Conservation (phyloP, 30 jellyfish, hydroid and myxozoan genomes). For the Cassiopea andromeda region DNA sequence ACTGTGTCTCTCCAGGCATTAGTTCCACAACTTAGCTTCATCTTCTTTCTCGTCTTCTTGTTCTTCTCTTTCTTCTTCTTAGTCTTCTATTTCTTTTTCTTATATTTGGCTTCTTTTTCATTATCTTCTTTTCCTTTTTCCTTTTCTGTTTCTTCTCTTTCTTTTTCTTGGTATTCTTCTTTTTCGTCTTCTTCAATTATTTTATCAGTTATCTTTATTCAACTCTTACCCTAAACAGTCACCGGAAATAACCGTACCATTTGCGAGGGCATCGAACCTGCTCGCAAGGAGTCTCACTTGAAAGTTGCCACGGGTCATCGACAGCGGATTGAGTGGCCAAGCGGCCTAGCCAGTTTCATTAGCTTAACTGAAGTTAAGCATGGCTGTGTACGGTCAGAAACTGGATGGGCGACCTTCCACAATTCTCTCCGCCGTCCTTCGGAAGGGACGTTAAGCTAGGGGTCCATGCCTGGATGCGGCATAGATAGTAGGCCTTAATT, state of each 20-base stretch:
- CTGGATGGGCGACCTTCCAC: neutral
- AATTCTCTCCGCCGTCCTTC: too few species aligned
- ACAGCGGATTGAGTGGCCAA: neutral
- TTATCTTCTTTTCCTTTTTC: too few species aligned
- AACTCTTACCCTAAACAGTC: too few species aligned
- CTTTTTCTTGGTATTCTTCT: neutral
- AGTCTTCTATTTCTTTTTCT: too few species aligned
- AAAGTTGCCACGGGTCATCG: neutral
- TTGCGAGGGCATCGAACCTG: too few species aligned
- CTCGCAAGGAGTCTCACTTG: too few species aligned
- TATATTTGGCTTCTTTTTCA: too few species aligned
- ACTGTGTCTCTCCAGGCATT: neutral
- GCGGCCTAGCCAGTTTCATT: neutral
- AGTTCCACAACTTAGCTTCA: neutral
- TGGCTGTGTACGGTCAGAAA: neutral
- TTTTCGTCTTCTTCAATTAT: too few species aligned
- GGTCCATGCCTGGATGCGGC: neutral
- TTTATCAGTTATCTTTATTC: too few species aligned
- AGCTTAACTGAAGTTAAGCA: neutral
- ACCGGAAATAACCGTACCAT: too few species aligned
- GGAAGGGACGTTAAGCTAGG: neutral
- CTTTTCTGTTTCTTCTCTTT: neutral
- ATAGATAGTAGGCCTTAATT: neutral
- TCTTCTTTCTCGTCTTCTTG: neutral
- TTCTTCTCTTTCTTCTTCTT: too few species aligned